A percentile compares a stretch with the other conserved stretches of the same genome.
Conservation (phyloP, 2,888 invertebrate genomes). For the Hemithea aestivaria region DNA sequence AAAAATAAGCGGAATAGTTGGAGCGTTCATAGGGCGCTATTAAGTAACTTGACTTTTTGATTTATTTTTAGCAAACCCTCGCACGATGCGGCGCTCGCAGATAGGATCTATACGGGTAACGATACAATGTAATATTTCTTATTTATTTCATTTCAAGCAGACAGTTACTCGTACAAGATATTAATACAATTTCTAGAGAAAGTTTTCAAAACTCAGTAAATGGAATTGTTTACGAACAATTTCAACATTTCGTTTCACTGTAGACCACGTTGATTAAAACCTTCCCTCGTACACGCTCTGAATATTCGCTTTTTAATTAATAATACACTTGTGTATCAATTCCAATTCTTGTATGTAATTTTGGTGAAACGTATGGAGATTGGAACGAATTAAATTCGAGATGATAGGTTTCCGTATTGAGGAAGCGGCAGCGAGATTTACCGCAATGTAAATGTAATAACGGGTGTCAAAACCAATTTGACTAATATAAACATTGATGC, state of each 20-base stretch:
- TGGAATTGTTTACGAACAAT: constrained; percentile 21
- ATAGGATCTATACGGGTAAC: too few relatives aligned
- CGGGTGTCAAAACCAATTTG: constrained; percentile 21
- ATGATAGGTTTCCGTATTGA: constrained; percentile 26
- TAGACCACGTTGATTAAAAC: constrained; percentile 50
- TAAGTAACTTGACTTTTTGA: neutral
- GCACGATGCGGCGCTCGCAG: too few relatives aligned
- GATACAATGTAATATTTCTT: too few relatives aligned
- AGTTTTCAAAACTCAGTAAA: too few relatives aligned
- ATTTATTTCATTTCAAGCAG: too few relatives aligned
- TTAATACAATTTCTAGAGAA: too few relatives aligned
- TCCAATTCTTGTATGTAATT: constrained; percentile 42
- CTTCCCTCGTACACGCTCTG: constrained; percentile 48
- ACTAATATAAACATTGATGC: constrained; percentile 23
- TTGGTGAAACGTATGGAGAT: constrained; percentile 33
- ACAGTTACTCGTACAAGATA: too few relatives aligned
- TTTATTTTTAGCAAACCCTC: too few relatives aligned
- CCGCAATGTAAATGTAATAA: constrained; percentile 23
- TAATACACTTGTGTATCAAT: constrained; percentile 42
- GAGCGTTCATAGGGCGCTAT: neutral
- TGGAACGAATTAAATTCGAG: constrained; percentile 24
- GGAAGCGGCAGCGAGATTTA: constrained; percentile 18
- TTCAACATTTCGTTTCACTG: constrained; percentile 43
- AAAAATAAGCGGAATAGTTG: neutral
- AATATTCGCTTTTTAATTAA: constrained; percentile 46